Percentiles rank a stretch among this genome's conserved stretches.
These are phyloP conservation scores for Dryobates pubescens DNA, from an alignment of 2,797 vertebrate genomes.

Conservation along the genomic window DNA sequence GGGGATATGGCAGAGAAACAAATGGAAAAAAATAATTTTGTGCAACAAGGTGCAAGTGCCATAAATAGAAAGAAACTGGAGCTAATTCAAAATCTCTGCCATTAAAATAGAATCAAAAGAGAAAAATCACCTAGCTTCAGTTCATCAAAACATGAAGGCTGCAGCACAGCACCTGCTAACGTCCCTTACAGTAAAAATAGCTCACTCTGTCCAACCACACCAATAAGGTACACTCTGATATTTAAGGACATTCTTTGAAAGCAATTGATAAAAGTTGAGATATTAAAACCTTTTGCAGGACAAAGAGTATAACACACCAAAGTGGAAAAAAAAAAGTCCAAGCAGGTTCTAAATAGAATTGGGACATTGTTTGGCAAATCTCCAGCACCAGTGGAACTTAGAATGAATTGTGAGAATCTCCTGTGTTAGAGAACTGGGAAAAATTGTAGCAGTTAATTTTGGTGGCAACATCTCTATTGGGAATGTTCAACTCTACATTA, in stretches of 20 bases:
- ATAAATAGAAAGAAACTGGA: background rate
- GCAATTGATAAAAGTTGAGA: background rate
- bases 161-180: background rate
- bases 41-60: background rate
- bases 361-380: background rate
- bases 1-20: background rate
- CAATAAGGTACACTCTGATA: background rate
- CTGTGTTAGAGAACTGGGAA: background rate
- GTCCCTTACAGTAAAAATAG: background rate
- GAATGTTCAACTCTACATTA: background rate
- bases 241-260: background rate
- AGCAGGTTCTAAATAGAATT: background rate
- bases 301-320: background rate
- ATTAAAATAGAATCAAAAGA: background rate
- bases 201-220: background rate
- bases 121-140: background rate
- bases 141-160: background rate
- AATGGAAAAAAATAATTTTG: background rate
- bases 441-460: background rate
- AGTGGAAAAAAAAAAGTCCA: background rate
- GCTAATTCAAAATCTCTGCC: background rate
- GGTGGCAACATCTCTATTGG: background rate
- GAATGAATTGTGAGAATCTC: background rate
- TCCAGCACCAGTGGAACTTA: background rate
- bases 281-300: background rate